Evolutionary conservation across 2,888 invertebrate genomes (phyloP).

Genomic region (Epistrophe eligans): DNA sequence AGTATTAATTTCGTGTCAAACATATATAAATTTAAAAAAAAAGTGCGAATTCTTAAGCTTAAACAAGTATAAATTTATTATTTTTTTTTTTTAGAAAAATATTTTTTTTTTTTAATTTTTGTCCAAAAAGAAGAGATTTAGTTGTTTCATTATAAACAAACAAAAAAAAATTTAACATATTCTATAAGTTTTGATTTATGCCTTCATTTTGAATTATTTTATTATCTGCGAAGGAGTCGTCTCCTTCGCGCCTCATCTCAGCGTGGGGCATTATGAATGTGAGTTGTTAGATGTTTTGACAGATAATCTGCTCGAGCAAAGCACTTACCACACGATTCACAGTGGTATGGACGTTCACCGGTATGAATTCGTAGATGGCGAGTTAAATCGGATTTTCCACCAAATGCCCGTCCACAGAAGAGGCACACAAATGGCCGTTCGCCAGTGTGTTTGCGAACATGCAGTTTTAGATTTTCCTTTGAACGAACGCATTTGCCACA

Average conservation of each 20-base stretch:
- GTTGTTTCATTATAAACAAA: neutral
- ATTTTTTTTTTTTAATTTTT: conserved; percentile 8
- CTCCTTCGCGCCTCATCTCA: conserved; percentile 85
- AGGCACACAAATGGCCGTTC: conserved; percentile 96
- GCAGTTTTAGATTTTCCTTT: conserved; percentile 94
- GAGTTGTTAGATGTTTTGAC: conserved; percentile 95
- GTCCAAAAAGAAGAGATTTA: conserved; percentile 37
- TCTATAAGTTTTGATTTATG: conserved; percentile 11
- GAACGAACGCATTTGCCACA: conserved; percentile 95
- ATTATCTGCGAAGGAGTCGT: conserved; percentile 84
- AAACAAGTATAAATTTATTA: neutral
- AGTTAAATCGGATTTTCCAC: conserved; percentile 94
- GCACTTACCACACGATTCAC: conserved; percentile 96
- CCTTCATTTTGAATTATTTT: conserved; percentile 50
- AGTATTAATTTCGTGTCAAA: conserved; percentile 22
- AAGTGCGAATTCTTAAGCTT: conserved; percentile 13
- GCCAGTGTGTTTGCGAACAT: conserved; percentile 93
- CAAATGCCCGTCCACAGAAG: conserved; percentile 94
- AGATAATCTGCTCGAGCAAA: conserved; percentile 95
- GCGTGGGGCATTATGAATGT: conserved; percentile 90
- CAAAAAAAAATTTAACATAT: neutral
- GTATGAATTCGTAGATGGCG: conserved; percentile 94
- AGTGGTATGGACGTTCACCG: conserved; percentile 95
- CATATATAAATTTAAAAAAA: conserved; percentile 26
- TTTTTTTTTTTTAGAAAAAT: conserved; percentile 7